phyloP scores from a whole-genome alignment of 2,113 vertebrate genomes.

The Pituophis catenifer region DNA sequence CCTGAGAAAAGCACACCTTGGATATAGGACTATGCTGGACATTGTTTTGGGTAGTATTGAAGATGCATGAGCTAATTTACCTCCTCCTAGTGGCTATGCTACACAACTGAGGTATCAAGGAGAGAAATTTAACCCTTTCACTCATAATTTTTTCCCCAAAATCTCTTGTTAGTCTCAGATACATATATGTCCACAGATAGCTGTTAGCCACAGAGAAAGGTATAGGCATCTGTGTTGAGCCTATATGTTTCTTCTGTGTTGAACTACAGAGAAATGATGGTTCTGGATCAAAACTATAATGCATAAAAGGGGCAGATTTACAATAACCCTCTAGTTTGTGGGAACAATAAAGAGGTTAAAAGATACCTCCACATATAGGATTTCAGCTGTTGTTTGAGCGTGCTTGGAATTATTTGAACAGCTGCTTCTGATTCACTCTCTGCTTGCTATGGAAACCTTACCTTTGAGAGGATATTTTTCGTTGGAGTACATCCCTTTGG shows the following conservation, averaged over 20 bases:
- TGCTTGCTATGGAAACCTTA: neutral
- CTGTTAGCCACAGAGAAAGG: neutral
- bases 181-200: neutral
- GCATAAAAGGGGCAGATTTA: neutral
- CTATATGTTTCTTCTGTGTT: neutral
- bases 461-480: neutral
- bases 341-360: neutral
- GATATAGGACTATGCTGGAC: neutral
- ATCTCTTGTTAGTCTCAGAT: neutral
- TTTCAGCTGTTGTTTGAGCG: neutral
- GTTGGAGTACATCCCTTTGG: neutral
- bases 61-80: neutral
- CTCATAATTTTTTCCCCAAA: neutral
- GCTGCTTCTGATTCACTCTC: neutral
- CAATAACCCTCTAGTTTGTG: neutral
- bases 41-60: neutral
- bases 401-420: neutral
- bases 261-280: neutral
- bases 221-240: neutral
- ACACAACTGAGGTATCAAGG: neutral
- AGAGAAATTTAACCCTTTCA: neutral
- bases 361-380: neutral
- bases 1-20: neutral
- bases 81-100: neutral
- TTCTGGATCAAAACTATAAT: neutral